Evolutionary conservation across 2,797 vertebrate genomes (phyloP).

Genomic region (Fringilla coelebs): DNA sequence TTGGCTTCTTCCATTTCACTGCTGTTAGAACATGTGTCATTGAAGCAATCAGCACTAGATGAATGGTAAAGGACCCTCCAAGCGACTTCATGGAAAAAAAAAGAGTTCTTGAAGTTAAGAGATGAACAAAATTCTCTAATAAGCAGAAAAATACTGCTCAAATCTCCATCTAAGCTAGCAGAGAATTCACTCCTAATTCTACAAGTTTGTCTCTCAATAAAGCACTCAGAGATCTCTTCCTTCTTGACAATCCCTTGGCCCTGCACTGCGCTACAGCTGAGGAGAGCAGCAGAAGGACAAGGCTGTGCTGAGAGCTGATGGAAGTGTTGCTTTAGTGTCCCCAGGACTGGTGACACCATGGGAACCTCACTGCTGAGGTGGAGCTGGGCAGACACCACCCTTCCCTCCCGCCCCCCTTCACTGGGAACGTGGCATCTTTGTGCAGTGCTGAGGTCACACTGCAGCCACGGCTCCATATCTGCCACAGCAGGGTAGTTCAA

Average conservation of each 20-base stretch:
- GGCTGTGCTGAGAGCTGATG: background rate
- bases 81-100: background rate
- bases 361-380: background rate
- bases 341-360: background rate
- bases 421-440: background rate
- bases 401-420: background rate
- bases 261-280: background rate
- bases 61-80: background rate
- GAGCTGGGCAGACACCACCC: background rate
- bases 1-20: slow-evolving; percentile 19
- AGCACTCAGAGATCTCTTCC: background rate
- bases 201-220: background rate
- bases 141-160: background rate
- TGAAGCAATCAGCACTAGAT: background rate
- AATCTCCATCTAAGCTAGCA: background rate
- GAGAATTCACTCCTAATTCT: background rate
- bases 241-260: background rate
- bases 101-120: background rate
- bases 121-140: background rate
- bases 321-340: background rate
- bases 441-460: fast-evolving
- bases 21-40: background rate
- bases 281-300: background rate
- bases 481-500: fast-evolving
- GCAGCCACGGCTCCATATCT: fast-evolving